Evolutionary conservation across 2,113 vertebrate genomes (phyloP).

Genomic region (Cebidichthys violaceus): DNA sequence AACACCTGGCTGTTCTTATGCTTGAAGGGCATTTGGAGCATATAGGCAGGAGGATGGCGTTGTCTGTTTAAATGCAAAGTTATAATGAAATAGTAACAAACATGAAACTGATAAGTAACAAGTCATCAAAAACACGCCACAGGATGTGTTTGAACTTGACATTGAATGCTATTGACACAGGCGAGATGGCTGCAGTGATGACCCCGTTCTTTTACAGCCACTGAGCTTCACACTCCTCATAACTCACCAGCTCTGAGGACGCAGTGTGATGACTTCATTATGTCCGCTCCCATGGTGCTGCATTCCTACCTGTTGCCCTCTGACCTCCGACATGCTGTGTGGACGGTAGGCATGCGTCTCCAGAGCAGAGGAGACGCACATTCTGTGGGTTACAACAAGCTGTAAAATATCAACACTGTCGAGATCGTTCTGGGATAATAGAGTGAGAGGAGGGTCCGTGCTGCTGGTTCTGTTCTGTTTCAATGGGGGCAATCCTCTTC

Average conservation of each 20-base stretch:
- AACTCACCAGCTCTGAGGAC: constrained; percentile 16
- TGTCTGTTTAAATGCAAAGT: not conserved
- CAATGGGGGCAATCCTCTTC: not conserved
- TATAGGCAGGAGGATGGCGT: not conserved
- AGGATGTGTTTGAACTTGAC: constrained; percentile 53
- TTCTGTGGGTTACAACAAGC: constrained; percentile 31
- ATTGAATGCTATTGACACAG: constrained; percentile 26
- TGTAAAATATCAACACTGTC: constrained; percentile 48
- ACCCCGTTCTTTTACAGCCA: constrained; percentile 60
- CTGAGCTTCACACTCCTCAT: constrained; percentile 11
- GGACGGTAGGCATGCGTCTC: constrained; percentile 30
- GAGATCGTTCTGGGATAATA: constrained; percentile 11
- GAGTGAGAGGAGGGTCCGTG: not conserved
- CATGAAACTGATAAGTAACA: constrained; percentile 16
- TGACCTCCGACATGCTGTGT: constrained; percentile 51
- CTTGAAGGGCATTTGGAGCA: not conserved
- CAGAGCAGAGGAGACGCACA: constrained; percentile 18
- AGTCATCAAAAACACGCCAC: not conserved
- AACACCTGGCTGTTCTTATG: not conserved
- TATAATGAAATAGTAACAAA: not conserved
- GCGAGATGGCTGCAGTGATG: constrained; percentile 41
- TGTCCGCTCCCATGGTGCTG: constrained; percentile 58
- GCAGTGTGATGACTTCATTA: constrained; percentile 70
- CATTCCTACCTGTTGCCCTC: constrained; percentile 72
- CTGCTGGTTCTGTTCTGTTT: not conserved